Conservation (phyloP, 2,888 invertebrate species). For the Pimpla rufipes region DNA sequence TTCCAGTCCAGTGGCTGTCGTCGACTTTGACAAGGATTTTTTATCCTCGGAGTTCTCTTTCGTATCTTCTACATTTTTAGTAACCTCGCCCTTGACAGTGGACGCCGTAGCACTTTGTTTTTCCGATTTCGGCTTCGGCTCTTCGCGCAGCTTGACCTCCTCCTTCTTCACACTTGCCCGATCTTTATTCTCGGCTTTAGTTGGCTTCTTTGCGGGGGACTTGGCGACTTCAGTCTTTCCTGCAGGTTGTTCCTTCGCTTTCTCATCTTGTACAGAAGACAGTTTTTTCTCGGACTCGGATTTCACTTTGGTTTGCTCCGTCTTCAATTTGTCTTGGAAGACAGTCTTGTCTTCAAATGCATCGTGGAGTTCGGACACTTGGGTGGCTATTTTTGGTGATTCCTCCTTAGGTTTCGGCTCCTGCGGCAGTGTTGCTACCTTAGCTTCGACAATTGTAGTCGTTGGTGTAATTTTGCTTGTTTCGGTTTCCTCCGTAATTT, state of each 20-base stretch:
- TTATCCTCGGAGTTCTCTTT: constrained; percentile 22
- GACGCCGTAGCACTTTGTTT: constrained; percentile 36
- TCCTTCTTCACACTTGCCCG: constrained; percentile 46
- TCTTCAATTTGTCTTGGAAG: constrained; percentile 37
- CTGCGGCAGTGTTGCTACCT: constrained; percentile 3
- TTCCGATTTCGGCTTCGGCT: constrained; percentile 19
- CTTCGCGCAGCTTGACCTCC: constrained; percentile 35
- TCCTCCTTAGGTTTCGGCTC: constrained; percentile 76
- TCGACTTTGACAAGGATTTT: constrained; percentile 58
- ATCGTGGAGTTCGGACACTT: constrained; percentile 29
- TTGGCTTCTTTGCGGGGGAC: constrained; percentile 7
- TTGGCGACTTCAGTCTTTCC: neutral
- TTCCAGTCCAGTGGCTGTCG: constrained; percentile 46
- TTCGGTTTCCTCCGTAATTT: constrained; percentile 55
- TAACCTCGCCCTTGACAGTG: constrained; percentile 12
- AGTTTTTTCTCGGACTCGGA: constrained; percentile 35
- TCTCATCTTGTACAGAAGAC: constrained; percentile 9
- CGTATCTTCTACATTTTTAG: constrained; percentile 26
- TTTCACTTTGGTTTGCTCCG: constrained; percentile 17
- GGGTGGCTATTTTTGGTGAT: constrained; percentile 10
- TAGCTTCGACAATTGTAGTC: neutral
- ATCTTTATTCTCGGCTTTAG: constrained; percentile 10
- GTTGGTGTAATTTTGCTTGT: constrained; percentile 13
- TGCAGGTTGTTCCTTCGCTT: constrained; percentile 5
- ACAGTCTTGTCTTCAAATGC: constrained; percentile 62